A percentile compares a stretch with the other conserved stretches of the same genome.
phyloP scores from a whole-genome alignment of 1,140 invertebrate species.

The Tetramorium simillimum region DNA sequence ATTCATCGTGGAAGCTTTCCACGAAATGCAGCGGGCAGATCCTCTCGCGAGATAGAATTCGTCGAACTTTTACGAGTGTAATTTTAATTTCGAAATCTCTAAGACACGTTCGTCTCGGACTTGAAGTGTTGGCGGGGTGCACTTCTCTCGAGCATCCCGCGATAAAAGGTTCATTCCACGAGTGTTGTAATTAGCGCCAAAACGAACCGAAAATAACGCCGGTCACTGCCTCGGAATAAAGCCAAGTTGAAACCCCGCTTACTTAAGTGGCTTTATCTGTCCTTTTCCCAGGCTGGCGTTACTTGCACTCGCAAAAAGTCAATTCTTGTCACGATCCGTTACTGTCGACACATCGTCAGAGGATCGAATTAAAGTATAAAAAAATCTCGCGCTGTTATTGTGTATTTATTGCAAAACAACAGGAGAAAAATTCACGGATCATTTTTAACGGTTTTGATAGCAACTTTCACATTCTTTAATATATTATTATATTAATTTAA shows the following conservation, averaged over 20 bases:
- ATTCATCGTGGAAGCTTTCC: conserved; percentile 23
- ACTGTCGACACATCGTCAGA: conserved; percentile 41
- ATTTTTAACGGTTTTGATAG: not conserved
- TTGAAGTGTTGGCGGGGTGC: not conserved
- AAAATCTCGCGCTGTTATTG: not conserved
- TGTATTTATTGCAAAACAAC: not conserved
- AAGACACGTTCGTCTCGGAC: not conserved
- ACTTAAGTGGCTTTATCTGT: conserved; percentile 57
- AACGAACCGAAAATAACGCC: conserved; percentile 61
- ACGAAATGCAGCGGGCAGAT: not conserved
- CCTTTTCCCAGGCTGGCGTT: conserved; percentile 63
- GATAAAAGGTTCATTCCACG: conserved; percentile 56
- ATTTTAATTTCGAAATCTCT: conserved; percentile 47
- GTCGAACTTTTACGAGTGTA: conserved; percentile 23
- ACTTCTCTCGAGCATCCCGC: conserved; percentile 15
- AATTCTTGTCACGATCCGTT: conserved; percentile 40
- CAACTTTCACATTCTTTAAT: not conserved
- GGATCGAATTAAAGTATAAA: conserved; percentile 17
- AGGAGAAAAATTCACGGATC: not conserved
- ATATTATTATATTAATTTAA: not conserved
- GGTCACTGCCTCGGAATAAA: conserved; percentile 19
- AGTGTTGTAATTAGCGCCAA: conserved; percentile 62
- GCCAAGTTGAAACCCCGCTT: not conserved
- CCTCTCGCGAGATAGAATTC: conserved; percentile 31
- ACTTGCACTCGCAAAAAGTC: conserved; percentile 60